phyloP scores from a whole-genome alignment of 2,888 invertebrate genomes.

The Choristoneura rosaceana region DNA sequence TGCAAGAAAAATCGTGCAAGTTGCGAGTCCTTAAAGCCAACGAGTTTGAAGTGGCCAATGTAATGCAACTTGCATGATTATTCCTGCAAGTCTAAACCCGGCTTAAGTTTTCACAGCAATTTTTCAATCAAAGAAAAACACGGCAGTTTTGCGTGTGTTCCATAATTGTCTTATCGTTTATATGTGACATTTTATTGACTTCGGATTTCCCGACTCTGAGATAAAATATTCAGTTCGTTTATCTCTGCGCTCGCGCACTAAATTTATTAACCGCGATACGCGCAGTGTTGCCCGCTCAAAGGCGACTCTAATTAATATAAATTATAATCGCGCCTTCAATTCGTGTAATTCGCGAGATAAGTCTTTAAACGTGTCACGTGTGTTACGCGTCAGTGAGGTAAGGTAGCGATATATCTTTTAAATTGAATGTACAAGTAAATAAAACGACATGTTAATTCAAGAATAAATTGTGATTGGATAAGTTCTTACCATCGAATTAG shows the following conservation, averaged over 20 bases:
- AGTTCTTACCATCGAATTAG: not conserved
- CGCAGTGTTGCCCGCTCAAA: conserved; percentile 82
- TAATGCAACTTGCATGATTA: too few species aligned
- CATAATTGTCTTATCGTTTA: not conserved
- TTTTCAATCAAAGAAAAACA: not conserved
- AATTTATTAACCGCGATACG: conserved; percentile 85
- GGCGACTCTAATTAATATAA: conserved; percentile 85
- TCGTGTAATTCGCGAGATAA: conserved; percentile 82
- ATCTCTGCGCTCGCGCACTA: conserved; percentile 45
- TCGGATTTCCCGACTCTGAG: conserved; percentile 6
- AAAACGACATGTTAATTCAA: not conserved
- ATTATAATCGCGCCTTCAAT: conserved; percentile 84
- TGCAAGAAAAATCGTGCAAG: too few species aligned
- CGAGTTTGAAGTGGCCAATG: too few species aligned
- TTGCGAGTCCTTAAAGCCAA: too few species aligned
- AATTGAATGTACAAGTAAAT: not conserved
- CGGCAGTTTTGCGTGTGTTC: not conserved
- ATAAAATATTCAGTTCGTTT: conserved; percentile 16
- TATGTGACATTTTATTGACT: conserved; percentile 7
- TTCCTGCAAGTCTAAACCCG: too few species aligned
- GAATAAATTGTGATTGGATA: not conserved
- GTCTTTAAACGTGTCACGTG: conserved; percentile 64
- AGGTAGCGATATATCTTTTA: not conserved
- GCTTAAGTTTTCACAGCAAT: too few species aligned
- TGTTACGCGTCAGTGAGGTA: conserved; percentile 46